These are phyloP conservation scores for Pyxicephalus adspersus DNA, from an alignment of 2,113 vertebrate genomes.

Conservation along the genomic window DNA sequence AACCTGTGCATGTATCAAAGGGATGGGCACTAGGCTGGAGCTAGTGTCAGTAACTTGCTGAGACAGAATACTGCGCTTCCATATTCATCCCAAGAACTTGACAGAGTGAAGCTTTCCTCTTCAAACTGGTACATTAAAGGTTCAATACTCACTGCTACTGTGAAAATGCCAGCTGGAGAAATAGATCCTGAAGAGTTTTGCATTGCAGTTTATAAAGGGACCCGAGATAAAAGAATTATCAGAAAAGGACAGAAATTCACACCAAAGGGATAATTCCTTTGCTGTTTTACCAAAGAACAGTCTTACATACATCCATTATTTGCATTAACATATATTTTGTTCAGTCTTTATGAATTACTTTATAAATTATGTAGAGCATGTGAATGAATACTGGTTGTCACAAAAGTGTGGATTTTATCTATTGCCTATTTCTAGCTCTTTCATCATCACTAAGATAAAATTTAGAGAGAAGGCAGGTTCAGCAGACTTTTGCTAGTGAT, in stretches of 20 bases:
- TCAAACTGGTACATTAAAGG: constrained; percentile 51
- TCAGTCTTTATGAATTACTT: too few relatives aligned
- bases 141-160: constrained; percentile 57
- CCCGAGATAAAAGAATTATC: constrained; percentile 26
- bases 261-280: not conserved
- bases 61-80: constrained; percentile 56
- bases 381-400: too few relatives aligned
- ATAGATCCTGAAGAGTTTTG: constrained; percentile 47
- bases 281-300: constrained; percentile 1
- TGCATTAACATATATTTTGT: too few relatives aligned
- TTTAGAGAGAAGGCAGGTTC: too few relatives aligned
- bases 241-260: not conserved
- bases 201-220: constrained; percentile 44
- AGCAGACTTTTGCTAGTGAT: too few relatives aligned
- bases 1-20: constrained; percentile 55
- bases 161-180: constrained; percentile 55
- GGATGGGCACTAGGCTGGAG: constrained; percentile 34
- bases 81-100: constrained; percentile 60
- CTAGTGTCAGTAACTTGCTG: constrained; percentile 58
- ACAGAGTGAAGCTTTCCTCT: constrained; percentile 65
- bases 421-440: too few relatives aligned
- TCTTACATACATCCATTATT: not conserved
- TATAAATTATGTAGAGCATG: too few relatives aligned
- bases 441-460: too few relatives aligned
- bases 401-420: too few relatives aligned